Evolutionary conservation across 2,797 vertebrate species (phyloP).

Genomic region (Trachops cirrhosus): DNA sequence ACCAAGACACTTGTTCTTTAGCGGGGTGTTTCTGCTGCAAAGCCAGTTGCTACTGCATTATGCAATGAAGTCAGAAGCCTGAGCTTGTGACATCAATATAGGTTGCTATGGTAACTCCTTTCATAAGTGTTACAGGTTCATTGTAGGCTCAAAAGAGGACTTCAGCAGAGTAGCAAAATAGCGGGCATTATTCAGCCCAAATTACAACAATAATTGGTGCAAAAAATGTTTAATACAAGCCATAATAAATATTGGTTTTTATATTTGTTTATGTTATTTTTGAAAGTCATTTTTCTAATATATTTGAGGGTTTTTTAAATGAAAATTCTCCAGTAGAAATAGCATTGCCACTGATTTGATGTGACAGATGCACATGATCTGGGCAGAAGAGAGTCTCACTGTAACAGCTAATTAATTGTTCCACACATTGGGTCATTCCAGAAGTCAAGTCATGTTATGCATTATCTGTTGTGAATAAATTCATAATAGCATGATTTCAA

Average conservation of each 20-base stretch:
- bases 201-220: not conserved
- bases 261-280: not conserved
- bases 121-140: constrained; percentile 77
- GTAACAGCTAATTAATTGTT: not conserved
- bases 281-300: constrained; percentile 25
- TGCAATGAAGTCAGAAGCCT: constrained; percentile 80
- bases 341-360: not conserved
- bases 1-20: constrained; percentile 70
- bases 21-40: constrained; percentile 72
- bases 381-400: not conserved
- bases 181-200: constrained; percentile 15
- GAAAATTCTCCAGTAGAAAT: not conserved
- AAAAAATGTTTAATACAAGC: not conserved
- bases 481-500: not conserved
- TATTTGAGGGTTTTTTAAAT: not conserved
- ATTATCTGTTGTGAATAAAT: not conserved
- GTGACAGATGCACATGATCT: not conserved
- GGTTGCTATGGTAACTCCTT: constrained; percentile 77
- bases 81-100: constrained; percentile 77
- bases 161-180: constrained; percentile 61
- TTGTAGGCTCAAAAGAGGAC: constrained; percentile 72
- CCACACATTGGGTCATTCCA: not conserved
- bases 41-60: constrained; percentile 76
- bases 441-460: not conserved
- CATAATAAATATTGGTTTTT: not conserved